Percentiles rank a stretch among this genome's conserved stretches.
These are phyloP conservation scores for Erythrolamprus reginae DNA, from an alignment of 2,113 vertebrate species.

Conservation along the genomic window DNA sequence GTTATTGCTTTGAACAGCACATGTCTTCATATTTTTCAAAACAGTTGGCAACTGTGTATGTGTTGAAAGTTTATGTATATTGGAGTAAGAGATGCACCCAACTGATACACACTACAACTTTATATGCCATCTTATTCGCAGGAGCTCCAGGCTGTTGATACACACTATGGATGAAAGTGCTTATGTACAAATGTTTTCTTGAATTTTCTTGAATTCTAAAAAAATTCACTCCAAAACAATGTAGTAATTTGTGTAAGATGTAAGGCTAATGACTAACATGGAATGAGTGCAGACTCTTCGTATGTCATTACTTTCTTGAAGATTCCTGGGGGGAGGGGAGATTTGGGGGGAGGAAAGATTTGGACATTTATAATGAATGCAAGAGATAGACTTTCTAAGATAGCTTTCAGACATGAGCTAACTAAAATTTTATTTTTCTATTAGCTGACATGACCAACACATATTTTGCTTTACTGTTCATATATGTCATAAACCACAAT, in stretches of 20 bases:
- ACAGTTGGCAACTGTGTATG: neutral
- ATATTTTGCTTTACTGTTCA: neutral
- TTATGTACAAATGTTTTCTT: neutral
- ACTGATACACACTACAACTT: neutral
- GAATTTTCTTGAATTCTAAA: neutral
- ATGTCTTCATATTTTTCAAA: neutral
- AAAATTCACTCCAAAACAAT: neutral
- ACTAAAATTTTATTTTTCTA: neutral
- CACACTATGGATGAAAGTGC: neutral
- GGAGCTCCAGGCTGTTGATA: neutral
- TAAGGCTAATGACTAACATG: neutral
- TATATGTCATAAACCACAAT: neutral
- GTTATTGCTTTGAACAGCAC: neutral
- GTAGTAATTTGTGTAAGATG: neutral
- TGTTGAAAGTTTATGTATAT: neutral
- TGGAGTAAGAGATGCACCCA: neutral
- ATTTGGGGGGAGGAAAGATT: too few relatives aligned
- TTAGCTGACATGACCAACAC: neutral
- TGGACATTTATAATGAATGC: neutral
- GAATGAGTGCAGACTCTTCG: neutral
- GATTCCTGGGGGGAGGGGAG: too few relatives aligned
- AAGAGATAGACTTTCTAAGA: neutral
- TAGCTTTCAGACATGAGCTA: neutral
- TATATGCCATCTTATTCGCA: neutral
- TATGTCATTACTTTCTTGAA: neutral